Percentiles rank a stretch among this genome's conserved stretches.
Conservation (phyloP, 1,140 invertebrate species). For the Bombus waltoni region DNA sequence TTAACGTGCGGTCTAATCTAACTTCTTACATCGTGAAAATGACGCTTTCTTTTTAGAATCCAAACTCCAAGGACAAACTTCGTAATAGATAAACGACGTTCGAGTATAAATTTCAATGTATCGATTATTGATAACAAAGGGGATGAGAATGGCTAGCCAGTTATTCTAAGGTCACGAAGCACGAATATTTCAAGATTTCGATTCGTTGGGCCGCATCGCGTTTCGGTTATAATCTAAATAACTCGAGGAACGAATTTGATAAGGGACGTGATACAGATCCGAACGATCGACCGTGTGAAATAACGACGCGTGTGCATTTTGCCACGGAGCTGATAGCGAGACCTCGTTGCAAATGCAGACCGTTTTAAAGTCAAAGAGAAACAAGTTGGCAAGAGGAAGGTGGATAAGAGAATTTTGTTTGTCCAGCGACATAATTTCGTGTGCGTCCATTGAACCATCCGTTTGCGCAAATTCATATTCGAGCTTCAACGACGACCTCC, state of each 20-base stretch:
- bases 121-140: too few species aligned
- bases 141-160: too few species aligned
- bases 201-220: neutral
- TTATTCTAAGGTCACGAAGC: neutral
- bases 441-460: neutral
- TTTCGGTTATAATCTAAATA: neutral
- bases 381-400: neutral
- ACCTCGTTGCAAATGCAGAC: neutral
- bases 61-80: too few species aligned
- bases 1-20: too few species aligned
- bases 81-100: too few species aligned
- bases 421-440: neutral
- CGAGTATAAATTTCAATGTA: too few species aligned
- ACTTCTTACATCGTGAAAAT: too few species aligned
- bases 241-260: neutral
- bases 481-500: neutral
- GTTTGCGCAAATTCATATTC: slow-evolving; percentile 11
- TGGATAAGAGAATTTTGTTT: neutral
- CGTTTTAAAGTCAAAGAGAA: neutral
- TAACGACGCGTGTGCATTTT: neutral
- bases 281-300: neutral
- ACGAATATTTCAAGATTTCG: neutral
- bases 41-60: too few species aligned
- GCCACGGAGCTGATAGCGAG: neutral
- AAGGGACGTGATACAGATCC: neutral